Evolutionary conservation across 2,113 vertebrate species (phyloP), one percentile per base, ranked within the genome.

Genomic region (Larimichthys crocea): DNA sequence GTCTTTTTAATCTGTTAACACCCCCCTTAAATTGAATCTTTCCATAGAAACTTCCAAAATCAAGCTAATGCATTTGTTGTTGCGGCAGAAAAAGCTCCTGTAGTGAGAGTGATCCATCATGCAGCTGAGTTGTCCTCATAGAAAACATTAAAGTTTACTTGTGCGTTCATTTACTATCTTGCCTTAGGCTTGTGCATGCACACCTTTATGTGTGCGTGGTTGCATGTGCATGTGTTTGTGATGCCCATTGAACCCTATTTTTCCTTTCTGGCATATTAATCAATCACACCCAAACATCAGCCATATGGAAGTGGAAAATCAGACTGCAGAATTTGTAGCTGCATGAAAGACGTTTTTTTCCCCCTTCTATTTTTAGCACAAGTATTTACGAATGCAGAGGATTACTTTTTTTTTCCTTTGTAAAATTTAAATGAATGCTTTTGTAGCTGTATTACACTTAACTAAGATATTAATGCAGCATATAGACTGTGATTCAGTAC

Each of bases 221-320:
- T 22, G 60, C 14, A 3, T 81, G 80, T 26, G 35, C 29, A 22
- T 81, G 19, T 74, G 48, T 80, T 40, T 65, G 86, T 53, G 64
- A 10, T 76, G 76, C 44, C 49, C 49, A 78, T 40, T 79, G 64
- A 86, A 89, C 76, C 79, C 66, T 84, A 79, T 82, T 74, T 62
- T 70, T 76, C 59, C 22, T 81, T 74, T 84, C 72, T 88, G 86
- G 88, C 56, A 74, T 86, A 85, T 92, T 86, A 77, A 87, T 88
- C 76, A 72, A 88, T 91, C 76, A 76, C 68, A 74, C 48, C 17
- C 63, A n/a, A 84, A 82, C 76, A 72, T 57, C 67, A 78, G 84
- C 75, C 77, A 76, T 40, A 62, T 49, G 16, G 22, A 73, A 78
- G 60, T 59, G 22, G 24, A 77, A 40, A 40, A 55, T 60, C 62